Conservation (phyloP, 2,113 vertebrate species). For the Chroicocephalus ridibundus region DNA sequence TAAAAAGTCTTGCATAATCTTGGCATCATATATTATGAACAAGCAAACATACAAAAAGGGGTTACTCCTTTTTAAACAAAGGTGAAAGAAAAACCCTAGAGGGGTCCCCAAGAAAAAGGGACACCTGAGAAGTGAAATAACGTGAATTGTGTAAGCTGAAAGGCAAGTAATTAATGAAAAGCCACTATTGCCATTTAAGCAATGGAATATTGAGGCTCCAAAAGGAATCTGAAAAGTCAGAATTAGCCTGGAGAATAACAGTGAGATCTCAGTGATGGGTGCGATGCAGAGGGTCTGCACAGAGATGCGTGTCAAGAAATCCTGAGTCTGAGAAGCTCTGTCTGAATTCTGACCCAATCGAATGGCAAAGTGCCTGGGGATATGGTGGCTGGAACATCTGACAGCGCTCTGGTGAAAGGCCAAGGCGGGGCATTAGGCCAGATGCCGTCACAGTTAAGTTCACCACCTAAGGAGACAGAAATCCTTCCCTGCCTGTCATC, state of each 20-base stretch:
- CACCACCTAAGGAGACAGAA: conserved; percentile 37
- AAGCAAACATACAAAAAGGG: not conserved
- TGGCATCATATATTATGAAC: not conserved
- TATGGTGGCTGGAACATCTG: not conserved
- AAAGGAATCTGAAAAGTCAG: not conserved
- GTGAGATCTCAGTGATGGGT: not conserved
- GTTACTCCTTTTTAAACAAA: not conserved
- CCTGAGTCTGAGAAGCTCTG: not conserved
- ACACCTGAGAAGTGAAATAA: not conserved
- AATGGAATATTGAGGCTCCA: not conserved
- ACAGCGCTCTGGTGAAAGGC: conserved; percentile 22
- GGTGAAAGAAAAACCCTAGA: not conserved
- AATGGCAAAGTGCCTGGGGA: not conserved
- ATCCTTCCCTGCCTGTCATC: conserved; percentile 27
- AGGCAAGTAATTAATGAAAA: not conserved
- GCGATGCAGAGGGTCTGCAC: not conserved
- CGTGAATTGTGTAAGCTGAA: not conserved
- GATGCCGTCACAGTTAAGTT: conserved; percentile 22
- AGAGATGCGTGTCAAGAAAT: not conserved
- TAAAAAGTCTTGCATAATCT: not conserved
- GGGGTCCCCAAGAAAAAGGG: not conserved
- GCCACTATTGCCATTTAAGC: not conserved
- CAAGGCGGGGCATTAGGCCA: not conserved
- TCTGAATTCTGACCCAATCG: not conserved
- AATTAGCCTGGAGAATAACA: not conserved